Base-by-base conservation (phyloP, 37 sponge, comb jelly and placozoan genomes). In the Agelas oroides region DNA sequence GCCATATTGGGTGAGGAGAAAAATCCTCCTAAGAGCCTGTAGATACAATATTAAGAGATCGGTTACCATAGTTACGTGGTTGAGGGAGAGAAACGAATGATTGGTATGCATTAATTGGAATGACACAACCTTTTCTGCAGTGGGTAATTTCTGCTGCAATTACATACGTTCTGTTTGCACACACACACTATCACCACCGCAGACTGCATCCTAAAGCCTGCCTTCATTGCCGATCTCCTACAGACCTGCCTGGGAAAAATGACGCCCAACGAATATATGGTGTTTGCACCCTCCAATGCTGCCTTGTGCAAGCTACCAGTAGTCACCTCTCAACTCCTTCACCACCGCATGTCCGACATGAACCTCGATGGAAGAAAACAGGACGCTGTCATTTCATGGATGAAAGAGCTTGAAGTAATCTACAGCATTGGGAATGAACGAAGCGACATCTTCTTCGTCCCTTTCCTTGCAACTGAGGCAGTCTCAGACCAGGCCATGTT, bases 341-440 rank as follows among this genome's bases (percentile, higher is more conserved):
- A 35, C 3, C 46, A 12, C 24, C 36, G 79, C 53, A 61, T 82
- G 40, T 36, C 53, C 15, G 57, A 46, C 36, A 25, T 60, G 33
- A 14, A 56, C 32, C 56, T 71, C 30, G 31, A 38, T 20, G 54
- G 25, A 53, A 39, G n/a, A 23, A 59, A 87, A n/a, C 61, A 64
- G 21, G 54, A 41, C 14, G 25, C 20, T 18, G 54, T 92, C 30
- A 32, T 92, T 31, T 19, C 39, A 41, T 92, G 93, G 89, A 75
- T 87, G 81, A 68, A 88, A 65, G 33, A 56, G 35, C 67, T 85
- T 37, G 79, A 74, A n/a, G 36, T 90, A 39, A 52, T 90, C 27
- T 88, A 77, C 70, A 78, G 70, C 53, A 40, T 86, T 52, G 87
- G 78, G 27, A 56, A 60, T 46, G 37, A 41, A 25, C 31, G 53